Base-by-base conservation (phyloP, 2,113 vertebrate species). In the Ictidomys tridecemlineatus region DNA sequence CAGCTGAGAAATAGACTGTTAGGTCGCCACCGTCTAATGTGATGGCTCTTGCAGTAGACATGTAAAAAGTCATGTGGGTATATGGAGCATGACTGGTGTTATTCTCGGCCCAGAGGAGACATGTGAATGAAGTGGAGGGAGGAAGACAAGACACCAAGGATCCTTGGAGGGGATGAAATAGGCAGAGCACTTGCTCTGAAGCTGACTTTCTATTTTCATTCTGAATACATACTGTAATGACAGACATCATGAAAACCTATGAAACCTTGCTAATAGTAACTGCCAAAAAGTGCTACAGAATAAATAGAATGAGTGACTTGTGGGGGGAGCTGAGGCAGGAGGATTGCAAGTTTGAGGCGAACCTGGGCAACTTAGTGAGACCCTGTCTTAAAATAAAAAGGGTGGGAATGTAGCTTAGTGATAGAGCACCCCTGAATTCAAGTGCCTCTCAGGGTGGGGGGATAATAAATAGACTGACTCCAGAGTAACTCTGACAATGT, bases 221-320 rank as follows among this genome's bases (percentile, higher is more conserved):
- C 61, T 90, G 73, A 42, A 61, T 69, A 26, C 74, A n/a, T 45
- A 32, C 39, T 53, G 0, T 32, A n/a, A 53, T 74, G 56, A 53
- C 37, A 65, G 67, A 87, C 45, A 11, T 92, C n/a, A 0, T 42
- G 84, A 65, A 74, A 87, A 70, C 56, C 45, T 85, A 6, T 10
- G 16, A 58, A 72, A 70, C 22, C 56, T 5, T 34, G 24, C 78
- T 48, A 34, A 58, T 17, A 39, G 69, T 34, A 51, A 83, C 70
- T 89, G 65, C 86, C 51, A 72, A 37, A 34, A 92, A 70, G 32
- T 53, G 13, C 89, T 53, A 34, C 48, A 82, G 78, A 85, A 28
- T 37, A 72, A 48, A 34, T 17, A 37, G 56, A 34, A 1, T 24
- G 61, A 28, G 61, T 63, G 22, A 91, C 69, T 58, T 24, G 8